Percentiles rank a stretch among this genome's conserved stretches.
Conservation (phyloP, 2,113 vertebrate genomes). For the Lynx canadensis region DNA sequence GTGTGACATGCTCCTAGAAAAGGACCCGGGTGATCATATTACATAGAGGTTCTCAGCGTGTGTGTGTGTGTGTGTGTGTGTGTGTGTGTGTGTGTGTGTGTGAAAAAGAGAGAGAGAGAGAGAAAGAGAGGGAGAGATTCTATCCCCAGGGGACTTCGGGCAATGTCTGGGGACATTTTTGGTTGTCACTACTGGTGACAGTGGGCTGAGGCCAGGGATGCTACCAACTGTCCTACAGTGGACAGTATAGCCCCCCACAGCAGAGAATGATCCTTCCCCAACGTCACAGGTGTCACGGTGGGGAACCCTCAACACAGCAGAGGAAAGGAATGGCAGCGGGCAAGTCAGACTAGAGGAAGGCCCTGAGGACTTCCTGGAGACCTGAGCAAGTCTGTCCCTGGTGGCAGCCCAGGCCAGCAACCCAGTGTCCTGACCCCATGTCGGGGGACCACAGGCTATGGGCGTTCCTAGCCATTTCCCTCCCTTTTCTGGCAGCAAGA, state of each 20-base stretch:
- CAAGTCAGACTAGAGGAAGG: background rate
- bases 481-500: background rate
- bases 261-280: background rate
- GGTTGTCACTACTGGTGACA: background rate
- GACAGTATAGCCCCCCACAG: accelerated
- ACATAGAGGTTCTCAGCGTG: background rate
- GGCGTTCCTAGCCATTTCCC: accelerated
- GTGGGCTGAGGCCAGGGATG: background rate
- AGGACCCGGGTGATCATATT: accelerated
- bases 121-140: background rate
- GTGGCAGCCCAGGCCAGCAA: background rate
- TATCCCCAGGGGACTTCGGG: background rate
- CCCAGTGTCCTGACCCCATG: background rate
- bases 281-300: background rate
- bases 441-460: background rate
- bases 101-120: background rate
- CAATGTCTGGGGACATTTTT: background rate
- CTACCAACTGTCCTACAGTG: background rate
- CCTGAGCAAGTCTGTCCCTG: background rate
- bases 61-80: background rate
- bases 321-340: background rate
- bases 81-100: background rate
- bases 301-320: background rate
- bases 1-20: background rate
- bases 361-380: background rate